These are phyloP conservation scores for Amphipoea lucens DNA, from an alignment of 2,888 invertebrate genomes.

Conservation along the genomic window DNA sequence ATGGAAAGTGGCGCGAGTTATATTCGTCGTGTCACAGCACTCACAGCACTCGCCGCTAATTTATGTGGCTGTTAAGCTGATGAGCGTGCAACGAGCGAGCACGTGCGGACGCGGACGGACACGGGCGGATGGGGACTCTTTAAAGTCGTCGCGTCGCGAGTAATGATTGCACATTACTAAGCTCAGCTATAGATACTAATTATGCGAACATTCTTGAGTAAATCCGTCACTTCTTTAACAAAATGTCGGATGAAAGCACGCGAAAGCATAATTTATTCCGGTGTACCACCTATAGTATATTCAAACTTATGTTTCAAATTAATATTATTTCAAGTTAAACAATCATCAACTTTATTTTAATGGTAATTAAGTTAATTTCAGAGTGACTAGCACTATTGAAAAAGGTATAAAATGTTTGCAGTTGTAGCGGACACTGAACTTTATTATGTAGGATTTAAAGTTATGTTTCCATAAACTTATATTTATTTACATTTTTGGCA, in stretches of 20 bases:
- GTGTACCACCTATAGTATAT: background rate
- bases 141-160: background rate
- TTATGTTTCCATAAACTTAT: no score
- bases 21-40: slow-evolving; percentile 17
- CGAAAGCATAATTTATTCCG: no score
- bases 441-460: no score
- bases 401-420: no score
- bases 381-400: no score
- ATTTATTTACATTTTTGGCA: no score
- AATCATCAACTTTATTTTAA: no score
- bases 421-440: no score
- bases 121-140: background rate
- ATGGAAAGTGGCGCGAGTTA: slow-evolving; percentile 20
- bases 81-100: slow-evolving; percentile 31
- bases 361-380: no score
- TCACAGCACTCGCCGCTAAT: slow-evolving; percentile 18
- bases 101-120: background rate
- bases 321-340: no score
- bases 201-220: background rate
- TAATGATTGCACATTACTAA: slow-evolving; percentile 10
- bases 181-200: slow-evolving; percentile 29
- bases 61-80: slow-evolving; percentile 25
- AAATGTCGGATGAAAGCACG: no score
- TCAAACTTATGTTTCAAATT: no score
- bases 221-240: background rate